A percentile compares a stretch with the other conserved stretches of the same genome.
phyloP scores from a whole-genome alignment of 2,888 invertebrate species.

The Halictus ligatus region DNA sequence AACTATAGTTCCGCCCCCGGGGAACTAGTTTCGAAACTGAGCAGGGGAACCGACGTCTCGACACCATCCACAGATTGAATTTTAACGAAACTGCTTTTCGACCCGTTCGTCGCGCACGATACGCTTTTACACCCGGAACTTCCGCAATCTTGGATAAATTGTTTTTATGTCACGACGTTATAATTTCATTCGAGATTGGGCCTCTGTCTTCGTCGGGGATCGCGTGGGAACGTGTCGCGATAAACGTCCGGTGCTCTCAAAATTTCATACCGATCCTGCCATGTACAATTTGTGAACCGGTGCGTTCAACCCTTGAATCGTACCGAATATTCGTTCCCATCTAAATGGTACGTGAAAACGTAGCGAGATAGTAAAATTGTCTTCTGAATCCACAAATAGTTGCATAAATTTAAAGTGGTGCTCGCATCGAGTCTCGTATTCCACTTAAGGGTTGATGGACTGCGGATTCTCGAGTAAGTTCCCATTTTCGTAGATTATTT shows the following conservation, averaged over 20 bases:
- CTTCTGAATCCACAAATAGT: not conserved
- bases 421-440: too few species aligned
- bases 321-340: too few species aligned
- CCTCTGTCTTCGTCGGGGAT: not conserved
- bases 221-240: not conserved
- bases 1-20: constrained; percentile 42
- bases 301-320: too few species aligned
- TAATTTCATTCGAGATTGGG: constrained; percentile 1
- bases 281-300: too few species aligned
- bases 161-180: constrained; percentile 1
- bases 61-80: constrained; percentile 55
- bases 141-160: not conserved
- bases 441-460: not conserved
- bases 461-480: not conserved
- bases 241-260: not conserved
- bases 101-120: not conserved
- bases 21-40: constrained; percentile 65
- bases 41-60: constrained; percentile 30
- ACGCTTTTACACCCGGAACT: constrained; percentile 1
- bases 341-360: too few species aligned
- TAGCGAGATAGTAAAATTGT: not conserved
- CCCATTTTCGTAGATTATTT: too few species aligned
- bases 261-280: too few species aligned
- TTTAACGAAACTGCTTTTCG: constrained; percentile 56
- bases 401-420: too few species aligned